Percentiles rank a stretch among this genome's conserved stretches.
Conservation (phyloP, 2,797 vertebrate genomes). For the Podargus strigoides region DNA sequence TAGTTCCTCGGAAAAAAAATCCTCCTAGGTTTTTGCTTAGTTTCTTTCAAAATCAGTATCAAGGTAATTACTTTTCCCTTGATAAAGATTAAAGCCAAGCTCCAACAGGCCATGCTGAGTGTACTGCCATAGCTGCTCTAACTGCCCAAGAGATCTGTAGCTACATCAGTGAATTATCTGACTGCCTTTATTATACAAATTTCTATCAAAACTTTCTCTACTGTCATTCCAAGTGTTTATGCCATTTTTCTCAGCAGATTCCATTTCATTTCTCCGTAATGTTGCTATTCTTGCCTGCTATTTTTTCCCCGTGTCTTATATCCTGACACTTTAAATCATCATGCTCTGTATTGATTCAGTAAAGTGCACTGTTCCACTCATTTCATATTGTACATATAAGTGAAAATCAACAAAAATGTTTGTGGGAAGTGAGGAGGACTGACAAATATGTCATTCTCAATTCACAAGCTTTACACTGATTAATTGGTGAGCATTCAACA, state of each 20-base stretch:
- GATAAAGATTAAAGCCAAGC: slow-evolving; percentile 20
- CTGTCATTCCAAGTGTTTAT: slow-evolving; percentile 45
- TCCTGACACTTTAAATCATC: slow-evolving; percentile 60
- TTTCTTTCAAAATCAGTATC: neutral
- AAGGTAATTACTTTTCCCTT: slow-evolving; percentile 21
- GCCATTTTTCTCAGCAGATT: slow-evolving; percentile 40
- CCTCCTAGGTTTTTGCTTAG: neutral
- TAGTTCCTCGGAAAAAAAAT: neutral
- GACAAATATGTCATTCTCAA: neutral
- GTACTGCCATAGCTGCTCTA: slow-evolving; percentile 12
- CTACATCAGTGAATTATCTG: slow-evolving; percentile 41
- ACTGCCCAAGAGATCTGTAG: slow-evolving; percentile 31
- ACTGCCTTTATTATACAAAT: slow-evolving; percentile 47
- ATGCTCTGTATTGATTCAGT: slow-evolving; percentile 42
- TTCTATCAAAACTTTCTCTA: slow-evolving; percentile 27
- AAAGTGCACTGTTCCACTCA: slow-evolving; percentile 29
- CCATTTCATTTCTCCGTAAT: slow-evolving; percentile 27
- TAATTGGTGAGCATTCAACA: slow-evolving; percentile 11
- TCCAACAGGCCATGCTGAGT: neutral
- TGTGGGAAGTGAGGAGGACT: slow-evolving; percentile 23
- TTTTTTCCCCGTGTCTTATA: slow-evolving; percentile 9
- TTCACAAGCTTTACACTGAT: slow-evolving; percentile 19
- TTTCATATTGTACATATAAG: slow-evolving; percentile 15
- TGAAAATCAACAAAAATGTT: slow-evolving; percentile 47
- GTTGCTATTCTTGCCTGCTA: slow-evolving; percentile 15